These are phyloP conservation scores for Heteromyza rotundicornis DNA, from an alignment of 2,888 invertebrate species.

Conservation along the genomic window DNA sequence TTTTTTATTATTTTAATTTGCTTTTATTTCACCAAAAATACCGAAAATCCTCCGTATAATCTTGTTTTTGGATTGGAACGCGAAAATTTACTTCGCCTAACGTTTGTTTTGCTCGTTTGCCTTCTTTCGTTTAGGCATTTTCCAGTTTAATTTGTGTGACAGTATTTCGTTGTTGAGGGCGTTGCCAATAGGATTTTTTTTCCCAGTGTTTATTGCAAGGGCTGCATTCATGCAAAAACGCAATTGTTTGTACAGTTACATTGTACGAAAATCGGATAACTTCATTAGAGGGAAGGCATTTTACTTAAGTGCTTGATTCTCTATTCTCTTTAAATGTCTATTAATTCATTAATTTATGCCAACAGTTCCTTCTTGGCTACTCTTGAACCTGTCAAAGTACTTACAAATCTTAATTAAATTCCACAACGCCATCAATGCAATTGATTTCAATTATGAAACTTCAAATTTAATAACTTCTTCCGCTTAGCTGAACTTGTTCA, in stretches of 20 bases:
- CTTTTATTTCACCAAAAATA: conserved; percentile 25
- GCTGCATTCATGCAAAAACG: background rate
- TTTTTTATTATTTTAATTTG: conserved; percentile 32
- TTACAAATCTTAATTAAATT: too few relatives aligned
- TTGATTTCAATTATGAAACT: too few relatives aligned
- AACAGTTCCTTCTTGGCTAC: too few relatives aligned
- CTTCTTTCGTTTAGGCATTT: conserved; percentile 26
- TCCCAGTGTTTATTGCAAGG: background rate
- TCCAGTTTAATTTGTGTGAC: conserved; percentile 53
- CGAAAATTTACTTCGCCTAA: conserved; percentile 40
- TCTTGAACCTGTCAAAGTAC: too few relatives aligned
- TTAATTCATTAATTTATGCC: too few relatives aligned
- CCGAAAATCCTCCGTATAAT: background rate
- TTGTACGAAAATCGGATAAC: too few relatives aligned
- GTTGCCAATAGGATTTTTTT: background rate
- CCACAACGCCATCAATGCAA: too few relatives aligned
- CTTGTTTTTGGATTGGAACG: background rate
- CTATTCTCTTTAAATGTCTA: too few relatives aligned
- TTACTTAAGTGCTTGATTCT: too few relatives aligned
- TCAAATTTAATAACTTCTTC: too few relatives aligned
- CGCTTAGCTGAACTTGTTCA: background rate
- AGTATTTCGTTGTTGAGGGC: conserved; percentile 48
- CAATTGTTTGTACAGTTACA: too few relatives aligned
- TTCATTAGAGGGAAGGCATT: too few relatives aligned
- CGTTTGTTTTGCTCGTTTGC: background rate